Conservation (phyloP, 1,140 invertebrate genomes). For the Anadara kagoshimensis region DNA sequence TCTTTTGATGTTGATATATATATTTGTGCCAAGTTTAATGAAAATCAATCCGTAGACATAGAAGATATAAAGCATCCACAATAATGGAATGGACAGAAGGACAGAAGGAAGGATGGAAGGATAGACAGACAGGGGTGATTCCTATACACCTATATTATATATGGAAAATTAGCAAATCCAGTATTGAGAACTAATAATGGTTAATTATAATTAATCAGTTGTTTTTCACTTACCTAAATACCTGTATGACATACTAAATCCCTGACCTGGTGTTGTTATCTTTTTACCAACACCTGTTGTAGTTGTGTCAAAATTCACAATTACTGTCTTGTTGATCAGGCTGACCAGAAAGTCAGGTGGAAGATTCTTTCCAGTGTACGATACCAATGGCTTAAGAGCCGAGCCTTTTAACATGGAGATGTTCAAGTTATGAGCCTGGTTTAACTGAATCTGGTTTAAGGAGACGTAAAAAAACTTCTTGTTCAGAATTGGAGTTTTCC, state of each 20-base stretch:
- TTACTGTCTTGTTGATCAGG: background rate
- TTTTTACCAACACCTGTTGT: background rate
- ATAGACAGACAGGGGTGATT: too few relatives aligned
- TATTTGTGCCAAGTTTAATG: too few relatives aligned
- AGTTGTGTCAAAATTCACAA: conserved; percentile 5
- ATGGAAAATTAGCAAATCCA: too few relatives aligned
- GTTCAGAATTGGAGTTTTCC: background rate
- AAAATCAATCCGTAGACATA: too few relatives aligned
- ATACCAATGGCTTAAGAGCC: background rate
- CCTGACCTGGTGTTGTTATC: background rate
- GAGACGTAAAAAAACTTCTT: background rate
- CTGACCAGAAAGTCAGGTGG: background rate
- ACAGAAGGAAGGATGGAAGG: too few relatives aligned
- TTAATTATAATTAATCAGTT: too few relatives aligned
- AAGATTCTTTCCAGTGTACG: background rate
- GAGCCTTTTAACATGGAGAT: background rate
- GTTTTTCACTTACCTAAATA: background rate
- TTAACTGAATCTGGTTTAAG: conserved; percentile 2
- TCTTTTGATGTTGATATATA: too few relatives aligned
- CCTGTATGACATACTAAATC: conserved; percentile 8
- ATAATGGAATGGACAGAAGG: too few relatives aligned
- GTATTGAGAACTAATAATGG: too few relatives aligned
- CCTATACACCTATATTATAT: too few relatives aligned
- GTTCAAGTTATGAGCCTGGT: background rate
- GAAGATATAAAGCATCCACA: too few relatives aligned